Base-by-base conservation (phyloP, 1,140 invertebrate species). In the Drosophila punjabiensis region DNA sequence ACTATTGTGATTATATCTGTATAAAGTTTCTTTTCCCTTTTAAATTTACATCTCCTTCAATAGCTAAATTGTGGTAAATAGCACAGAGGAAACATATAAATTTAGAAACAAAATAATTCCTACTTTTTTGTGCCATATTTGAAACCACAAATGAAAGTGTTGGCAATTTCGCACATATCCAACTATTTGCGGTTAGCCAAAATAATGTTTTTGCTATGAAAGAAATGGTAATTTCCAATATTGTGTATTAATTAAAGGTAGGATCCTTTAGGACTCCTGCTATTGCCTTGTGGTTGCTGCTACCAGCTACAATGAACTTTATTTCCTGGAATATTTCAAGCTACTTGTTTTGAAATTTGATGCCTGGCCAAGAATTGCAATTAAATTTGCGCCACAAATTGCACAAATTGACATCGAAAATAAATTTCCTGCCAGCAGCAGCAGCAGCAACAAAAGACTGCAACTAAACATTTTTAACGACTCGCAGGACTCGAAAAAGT, bases 111-210 rank as follows among this genome's bases (percentile, higher is more conserved):
- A 64, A 45, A 16, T n/a, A 61, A 24, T 39, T 48, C 37, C 10
- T 56, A 4, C 6, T 30, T 59, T 69, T 71, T 52, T n/a, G 53
- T 13, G 5, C 20, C n/a, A 28, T 11, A 50, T 45, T 43, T 16
- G 13, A 0, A 76, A 71, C 81, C 81, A 39, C 82, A 84, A 84
- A 69, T 32, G 77, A 84, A 84, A 84, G 81, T 84, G 82, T 80
- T 56, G 16, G 55, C 53, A 53, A 66, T 39, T 75, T 50, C 47
- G 50, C 58, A 82, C 50, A 60, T 30, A 32, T 35, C 37, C 32
- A 48, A 64, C 35, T 37, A 37, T 78, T 62, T 82, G 81, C 32
- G 81, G 81, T 83, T 70, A 37, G 52, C 45, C 76, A 70, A 14
- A 32, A 76, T 63, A 41, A 64, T 58, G 30, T 50, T 47, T 58